Percentiles rank a stretch among this genome's conserved stretches.
phyloP scores from a whole-genome alignment of 2,888 invertebrate genomes.

The Morinoia aosen region DNA sequence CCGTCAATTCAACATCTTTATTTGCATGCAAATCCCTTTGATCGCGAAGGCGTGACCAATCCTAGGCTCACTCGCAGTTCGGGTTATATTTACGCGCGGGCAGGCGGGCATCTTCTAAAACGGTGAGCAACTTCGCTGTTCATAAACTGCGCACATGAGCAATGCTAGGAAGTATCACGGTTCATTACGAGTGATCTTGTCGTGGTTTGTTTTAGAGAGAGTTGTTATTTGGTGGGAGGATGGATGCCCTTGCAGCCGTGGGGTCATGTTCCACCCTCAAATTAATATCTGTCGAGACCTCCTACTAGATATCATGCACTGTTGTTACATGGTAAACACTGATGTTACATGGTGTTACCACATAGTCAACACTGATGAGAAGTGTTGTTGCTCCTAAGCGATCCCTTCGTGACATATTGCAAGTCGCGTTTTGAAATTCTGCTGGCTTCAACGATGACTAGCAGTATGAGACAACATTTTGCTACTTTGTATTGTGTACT shows the following conservation, averaged over 20 bases:
- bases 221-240: neutral
- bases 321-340: too few species aligned
- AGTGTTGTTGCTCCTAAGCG: neutral
- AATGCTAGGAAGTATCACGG: neutral
- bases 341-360: too few species aligned
- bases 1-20: neutral
- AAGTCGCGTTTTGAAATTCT: neutral
- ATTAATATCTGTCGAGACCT: neutral
- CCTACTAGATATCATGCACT: too few species aligned
- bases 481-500: too few species aligned
- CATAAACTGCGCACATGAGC: neutral
- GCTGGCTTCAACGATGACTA: neutral
- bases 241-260: neutral
- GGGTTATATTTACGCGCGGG: neutral
- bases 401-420: neutral
- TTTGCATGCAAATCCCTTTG: neutral
- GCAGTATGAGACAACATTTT: too few species aligned
- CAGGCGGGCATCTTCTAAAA: neutral
- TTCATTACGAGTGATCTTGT: neutral
- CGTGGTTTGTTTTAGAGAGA: neutral
- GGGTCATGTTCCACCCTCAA: neutral
- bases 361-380: too few species aligned
- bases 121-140: neutral
- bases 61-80: neutral
- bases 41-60: slow-evolving; percentile 33